Evolutionary conservation across 2,888 invertebrate genomes (phyloP).

Genomic region (Tipula helvola): DNA sequence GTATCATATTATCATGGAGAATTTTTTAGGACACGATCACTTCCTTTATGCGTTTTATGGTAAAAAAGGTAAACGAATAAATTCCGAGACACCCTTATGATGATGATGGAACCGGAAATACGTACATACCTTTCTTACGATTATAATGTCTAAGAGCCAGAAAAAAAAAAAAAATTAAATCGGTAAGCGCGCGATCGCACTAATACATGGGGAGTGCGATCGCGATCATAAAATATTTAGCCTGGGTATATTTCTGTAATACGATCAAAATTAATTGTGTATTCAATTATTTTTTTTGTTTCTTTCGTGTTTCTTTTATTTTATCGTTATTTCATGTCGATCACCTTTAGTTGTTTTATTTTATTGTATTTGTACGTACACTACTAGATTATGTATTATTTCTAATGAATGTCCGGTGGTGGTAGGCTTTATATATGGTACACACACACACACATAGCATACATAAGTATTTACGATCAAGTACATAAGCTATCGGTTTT

Average conservation of each 20-base stretch:
- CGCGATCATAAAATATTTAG: background rate
- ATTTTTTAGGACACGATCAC: background rate
- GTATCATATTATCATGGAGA: background rate
- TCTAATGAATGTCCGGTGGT: background rate
- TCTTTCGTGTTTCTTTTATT: background rate
- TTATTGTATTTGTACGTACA: background rate
- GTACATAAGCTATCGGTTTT: background rate
- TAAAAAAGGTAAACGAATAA: background rate
- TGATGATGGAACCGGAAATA: background rate
- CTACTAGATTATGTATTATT: background rate
- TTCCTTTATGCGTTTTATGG: background rate
- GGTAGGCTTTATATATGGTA: background rate
- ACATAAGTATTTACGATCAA: too few species aligned
- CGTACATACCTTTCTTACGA: background rate
- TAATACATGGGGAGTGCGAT: background rate
- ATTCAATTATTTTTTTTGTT: background rate
- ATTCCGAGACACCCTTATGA: background rate
- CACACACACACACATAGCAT: background rate
- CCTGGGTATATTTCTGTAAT: background rate
- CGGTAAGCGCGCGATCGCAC: background rate
- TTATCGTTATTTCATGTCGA: background rate
- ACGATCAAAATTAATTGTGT: background rate
- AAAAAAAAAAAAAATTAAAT: background rate
- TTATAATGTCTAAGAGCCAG: background rate
- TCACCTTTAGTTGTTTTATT: background rate